Percentiles rank a stretch among this genome's conserved stretches.
phyloP scores from a whole-genome alignment of 2,888 invertebrate species.

The Noctua pronuba region DNA sequence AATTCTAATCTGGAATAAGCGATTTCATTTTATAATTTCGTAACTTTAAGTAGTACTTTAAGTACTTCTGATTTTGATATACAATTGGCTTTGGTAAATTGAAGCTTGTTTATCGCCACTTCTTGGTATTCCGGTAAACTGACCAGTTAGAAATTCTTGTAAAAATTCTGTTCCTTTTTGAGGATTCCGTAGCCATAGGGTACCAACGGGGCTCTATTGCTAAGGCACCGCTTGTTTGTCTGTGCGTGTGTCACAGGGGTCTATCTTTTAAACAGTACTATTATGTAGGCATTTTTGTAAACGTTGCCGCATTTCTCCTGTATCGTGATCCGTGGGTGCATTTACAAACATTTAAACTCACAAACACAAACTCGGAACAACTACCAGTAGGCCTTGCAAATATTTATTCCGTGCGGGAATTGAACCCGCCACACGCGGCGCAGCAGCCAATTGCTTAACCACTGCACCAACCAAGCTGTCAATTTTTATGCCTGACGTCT shows the following conservation, averaged over 20 bases:
- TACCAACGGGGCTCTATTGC: neutral
- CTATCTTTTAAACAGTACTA: neutral
- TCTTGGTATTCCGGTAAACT: neutral
- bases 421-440: too few species aligned
- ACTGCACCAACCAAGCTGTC: too few species aligned
- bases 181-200: too few species aligned
- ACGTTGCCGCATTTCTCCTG: too few species aligned
- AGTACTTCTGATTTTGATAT: conserved; percentile 3
- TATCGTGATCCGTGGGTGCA: too few species aligned
- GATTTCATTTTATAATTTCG: conserved; percentile 59
- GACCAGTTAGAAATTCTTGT: neutral
- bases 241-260: neutral
- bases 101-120: neutral
- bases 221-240: neutral
- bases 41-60: conserved; percentile 28
- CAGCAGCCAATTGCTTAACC: too few species aligned
- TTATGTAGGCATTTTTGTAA: too few species aligned
- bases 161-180: neutral
- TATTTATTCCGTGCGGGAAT: too few species aligned
- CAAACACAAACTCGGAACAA: too few species aligned
- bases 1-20: conserved; percentile 54
- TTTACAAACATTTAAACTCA: too few species aligned
- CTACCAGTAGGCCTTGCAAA: too few species aligned
- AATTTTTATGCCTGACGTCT: too few species aligned
- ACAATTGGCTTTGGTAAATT: conserved; percentile 15